Evolutionary conservation across 2,113 vertebrate species (phyloP), one percentile per base, ranked within the genome.

Genomic region (Entelurus aequoreus): DNA sequence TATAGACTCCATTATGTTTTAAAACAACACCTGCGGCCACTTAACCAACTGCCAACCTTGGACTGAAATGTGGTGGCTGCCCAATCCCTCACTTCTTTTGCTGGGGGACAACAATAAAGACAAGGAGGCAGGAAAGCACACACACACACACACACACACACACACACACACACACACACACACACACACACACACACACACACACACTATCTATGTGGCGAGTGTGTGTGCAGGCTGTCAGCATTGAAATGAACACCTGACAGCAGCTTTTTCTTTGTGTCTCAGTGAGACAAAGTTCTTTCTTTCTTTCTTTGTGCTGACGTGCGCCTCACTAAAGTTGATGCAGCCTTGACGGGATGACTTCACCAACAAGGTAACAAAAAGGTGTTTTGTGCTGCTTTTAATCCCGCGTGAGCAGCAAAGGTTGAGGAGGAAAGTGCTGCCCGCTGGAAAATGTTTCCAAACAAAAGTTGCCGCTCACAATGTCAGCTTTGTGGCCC

Each of bases 161-260:
- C 49, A 67, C 52, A 68, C 1, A 66, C 40, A 70, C 47, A 37
- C 57, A 56, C 72, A 28, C 28, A 28, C 52, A 68, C 1, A 66
- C 40, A 70, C 47, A 37, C 57, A 56, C 72, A 28, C 28, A 28
- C 47, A 58, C 60, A 51, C 19, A 19, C 19, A 19, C 19, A 19
- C 19, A 19, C 19, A 19, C 19, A 19, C 71, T 77, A 80, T 86
- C 74, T 79, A 62, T 85, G 82, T 74, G 75, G 67, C 62, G 73
- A 78, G 76, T 78, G 76, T 82, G 72, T 82, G 81, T 82, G 77
- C 19, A 65, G 72, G 72, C 81, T 81, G 85, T 79, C 79, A 81
- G 68, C 65, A 71, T 71, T 70, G 76, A 83, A 85, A 87, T 84
- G 76, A 87, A 86, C 68, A 81, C 80, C 83, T 83, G 83, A 86